Conservation (phyloP, 1,140 invertebrate species). For the Zelostemma sp. region DNA sequence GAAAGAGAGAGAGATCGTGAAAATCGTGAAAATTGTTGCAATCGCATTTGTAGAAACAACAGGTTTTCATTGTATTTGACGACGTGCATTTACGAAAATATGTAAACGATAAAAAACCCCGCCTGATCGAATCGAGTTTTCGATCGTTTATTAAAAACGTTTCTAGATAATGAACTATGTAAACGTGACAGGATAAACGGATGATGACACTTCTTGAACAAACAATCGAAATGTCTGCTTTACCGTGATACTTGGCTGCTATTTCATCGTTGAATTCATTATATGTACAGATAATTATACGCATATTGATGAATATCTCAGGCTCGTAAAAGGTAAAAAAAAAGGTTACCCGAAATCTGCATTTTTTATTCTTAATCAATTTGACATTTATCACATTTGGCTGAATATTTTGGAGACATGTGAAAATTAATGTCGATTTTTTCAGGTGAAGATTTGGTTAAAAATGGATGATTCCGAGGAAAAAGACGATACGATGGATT, state of each 20-base stretch:
- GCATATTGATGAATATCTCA: not conserved
- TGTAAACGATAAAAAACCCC: not conserved
- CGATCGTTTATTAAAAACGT: not conserved
- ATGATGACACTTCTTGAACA: constrained; percentile 40
- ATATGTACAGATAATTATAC: not conserved
- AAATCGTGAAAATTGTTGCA: no score
- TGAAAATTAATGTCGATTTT: not conserved
- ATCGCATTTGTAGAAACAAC: constrained; percentile 32
- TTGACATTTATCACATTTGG: no score
- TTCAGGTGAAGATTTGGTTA: constrained; percentile 29
- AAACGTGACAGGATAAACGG: constrained; percentile 28
- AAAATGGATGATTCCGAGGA: constrained; percentile 42
- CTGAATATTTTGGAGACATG: no score
- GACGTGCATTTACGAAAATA: constrained; percentile 9
- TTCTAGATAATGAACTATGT: not conserved
- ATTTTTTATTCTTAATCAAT: no score
- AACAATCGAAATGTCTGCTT: constrained; percentile 35
- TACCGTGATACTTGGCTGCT: constrained; percentile 17
- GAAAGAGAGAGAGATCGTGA: constrained; percentile 25
- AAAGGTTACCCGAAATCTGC: not conserved
- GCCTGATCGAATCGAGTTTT: not conserved
- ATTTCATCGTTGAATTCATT: not conserved
- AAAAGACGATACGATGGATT: constrained; percentile 42
- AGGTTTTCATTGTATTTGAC: constrained; percentile 29
- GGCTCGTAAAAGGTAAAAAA: not conserved